Evolutionary conservation across 2,113 vertebrate species (phyloP).

Genomic region (Pteronura brasiliensis): DNA sequence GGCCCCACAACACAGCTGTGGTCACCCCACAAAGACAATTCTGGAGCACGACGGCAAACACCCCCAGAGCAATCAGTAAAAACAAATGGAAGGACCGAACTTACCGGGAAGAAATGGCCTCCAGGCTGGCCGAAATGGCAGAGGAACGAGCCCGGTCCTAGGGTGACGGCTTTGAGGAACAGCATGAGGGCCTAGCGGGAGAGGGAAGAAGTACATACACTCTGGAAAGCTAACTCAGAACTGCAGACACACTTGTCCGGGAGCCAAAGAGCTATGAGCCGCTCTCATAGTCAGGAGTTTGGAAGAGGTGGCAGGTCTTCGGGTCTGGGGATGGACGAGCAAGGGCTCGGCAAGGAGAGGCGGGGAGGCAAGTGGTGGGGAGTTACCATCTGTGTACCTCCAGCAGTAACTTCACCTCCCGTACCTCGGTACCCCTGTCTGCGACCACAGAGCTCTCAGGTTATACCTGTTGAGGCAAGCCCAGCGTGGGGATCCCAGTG

Average conservation of each 20-base stretch:
- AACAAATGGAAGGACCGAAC: not conserved
- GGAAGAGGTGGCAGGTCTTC: not conserved
- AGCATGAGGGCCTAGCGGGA: rapidly evolving
- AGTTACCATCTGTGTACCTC: not conserved
- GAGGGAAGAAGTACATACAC: not conserved
- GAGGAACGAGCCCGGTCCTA: rapidly evolving
- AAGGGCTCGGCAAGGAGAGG: not conserved
- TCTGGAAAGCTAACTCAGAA: not conserved
- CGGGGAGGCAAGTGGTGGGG: not conserved
- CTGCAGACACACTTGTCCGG: not conserved
- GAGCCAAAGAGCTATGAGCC: not conserved
- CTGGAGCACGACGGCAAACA: not conserved
- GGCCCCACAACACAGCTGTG: not conserved
- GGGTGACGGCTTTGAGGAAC: not conserved
- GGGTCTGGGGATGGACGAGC: not conserved
- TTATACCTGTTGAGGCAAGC: not conserved
- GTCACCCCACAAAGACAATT: not conserved
- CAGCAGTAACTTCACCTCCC: not conserved
- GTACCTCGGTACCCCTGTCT: not conserved
- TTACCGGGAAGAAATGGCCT: not conserved
- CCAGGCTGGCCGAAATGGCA: not conserved
- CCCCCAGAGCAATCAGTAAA: not conserved
- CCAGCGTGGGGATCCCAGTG: rapidly evolving
- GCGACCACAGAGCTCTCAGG: not conserved
- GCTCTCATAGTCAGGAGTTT: not conserved